Evolutionary conservation across 2,113 vertebrate genomes (phyloP), one percentile per base, ranked within the genome.

Genomic region (Sterrhoptilus dennistouni): DNA sequence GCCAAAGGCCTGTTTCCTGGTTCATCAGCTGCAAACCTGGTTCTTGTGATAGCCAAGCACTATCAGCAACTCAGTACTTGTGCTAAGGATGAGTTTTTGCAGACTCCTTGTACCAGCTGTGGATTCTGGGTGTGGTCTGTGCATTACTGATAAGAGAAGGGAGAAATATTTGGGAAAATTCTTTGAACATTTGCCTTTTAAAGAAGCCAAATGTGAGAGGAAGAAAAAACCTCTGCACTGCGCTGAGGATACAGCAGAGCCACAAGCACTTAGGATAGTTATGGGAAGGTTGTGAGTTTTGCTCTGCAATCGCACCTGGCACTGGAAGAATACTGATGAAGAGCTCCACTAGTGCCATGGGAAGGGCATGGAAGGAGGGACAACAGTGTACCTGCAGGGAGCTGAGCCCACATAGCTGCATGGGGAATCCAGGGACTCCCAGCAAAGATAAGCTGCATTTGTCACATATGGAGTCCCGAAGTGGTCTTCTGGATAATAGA

Each of bases 281-380:
- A 77, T 60, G 60, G 72, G 27, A 66, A 93, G 20, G 21, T 8
- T 81, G 72, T 70, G 72, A 81, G 61, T 91, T 93, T 91, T 93
- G 25, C 33, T 78, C 29, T 74, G 15, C 75, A 79, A 40, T 45
- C 94, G 72, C 23, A 83, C 6, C 33, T 44, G 60, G 23, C 27
- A 22, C 14, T 78, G 69, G 29, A 49, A 57, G 35, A 93, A 83
- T 70, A n/a, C 42, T 59, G 76, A 68, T 64, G 22, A 82, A 59
- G n/a, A 81, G 23, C 36, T 92, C 24, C 35, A 35, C 17, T 78
- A 7, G 23, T 87, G 36, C 54, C 1, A 1, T n/a, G 60, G 52
- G 63, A 92, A 69, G 35, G 40, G 18, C 16, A 31, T 27, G n/a
- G 24, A 49, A 87, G 22, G 77, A 82, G 12, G 25, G 12, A 53